Evolutionary conservation across 2,888 invertebrate genomes (phyloP).

Genomic region (Cephus runcator): DNA sequence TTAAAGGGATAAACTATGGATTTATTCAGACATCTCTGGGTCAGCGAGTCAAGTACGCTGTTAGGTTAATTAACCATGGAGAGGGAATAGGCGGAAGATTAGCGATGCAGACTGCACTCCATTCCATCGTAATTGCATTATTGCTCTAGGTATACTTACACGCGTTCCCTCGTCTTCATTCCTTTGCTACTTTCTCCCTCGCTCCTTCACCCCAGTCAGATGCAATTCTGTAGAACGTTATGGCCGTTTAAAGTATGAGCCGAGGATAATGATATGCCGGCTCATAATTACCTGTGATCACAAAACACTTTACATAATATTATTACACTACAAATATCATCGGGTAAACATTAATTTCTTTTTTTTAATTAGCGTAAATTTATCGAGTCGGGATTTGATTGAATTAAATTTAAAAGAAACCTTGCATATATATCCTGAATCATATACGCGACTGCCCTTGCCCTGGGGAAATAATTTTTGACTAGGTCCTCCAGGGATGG

Average conservation of each 20-base stretch:
- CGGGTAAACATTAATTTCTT: neutral
- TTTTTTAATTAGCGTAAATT: neutral
- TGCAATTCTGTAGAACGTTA: neutral
- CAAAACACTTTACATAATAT: neutral
- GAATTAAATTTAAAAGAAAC: neutral
- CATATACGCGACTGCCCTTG: neutral
- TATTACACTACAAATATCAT: neutral
- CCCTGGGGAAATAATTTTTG: neutral
- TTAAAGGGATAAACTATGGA: neutral
- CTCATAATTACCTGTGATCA: neutral
- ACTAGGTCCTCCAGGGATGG: neutral
- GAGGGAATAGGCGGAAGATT: neutral
- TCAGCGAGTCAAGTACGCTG: conserved; percentile 37
- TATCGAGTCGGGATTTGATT: neutral
- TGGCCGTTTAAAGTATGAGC: neutral
- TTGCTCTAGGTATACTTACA: conserved; percentile 21
- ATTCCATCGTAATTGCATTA: conserved; percentile 38
- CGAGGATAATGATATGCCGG: neutral
- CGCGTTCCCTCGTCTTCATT: neutral
- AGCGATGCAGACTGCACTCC: neutral
- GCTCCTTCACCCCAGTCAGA: neutral
- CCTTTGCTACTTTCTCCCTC: neutral
- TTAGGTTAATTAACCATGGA: conserved; percentile 1
- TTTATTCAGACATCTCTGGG: conserved; percentile 16
- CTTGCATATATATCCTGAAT: neutral